Evolutionary conservation across 2,113 vertebrate species (phyloP).

Genomic region (Eidolon helvum): DNA sequence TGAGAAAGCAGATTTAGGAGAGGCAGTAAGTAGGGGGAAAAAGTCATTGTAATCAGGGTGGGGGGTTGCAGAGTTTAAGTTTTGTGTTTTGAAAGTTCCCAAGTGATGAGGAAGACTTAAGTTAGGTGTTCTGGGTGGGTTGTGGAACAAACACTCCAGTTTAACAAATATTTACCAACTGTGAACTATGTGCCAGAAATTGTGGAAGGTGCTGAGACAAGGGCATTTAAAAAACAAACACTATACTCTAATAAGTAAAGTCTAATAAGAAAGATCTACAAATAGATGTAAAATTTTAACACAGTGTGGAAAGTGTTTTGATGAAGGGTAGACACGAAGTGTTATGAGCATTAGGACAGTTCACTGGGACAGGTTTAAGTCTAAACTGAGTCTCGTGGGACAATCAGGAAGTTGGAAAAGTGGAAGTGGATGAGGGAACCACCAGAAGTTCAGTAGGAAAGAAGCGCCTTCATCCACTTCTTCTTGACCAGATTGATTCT

Average conservation of each 20-base stretch:
- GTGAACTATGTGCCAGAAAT: background rate
- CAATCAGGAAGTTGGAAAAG: background rate
- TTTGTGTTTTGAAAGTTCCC: background rate
- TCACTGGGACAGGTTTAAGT: background rate
- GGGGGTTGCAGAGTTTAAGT: background rate
- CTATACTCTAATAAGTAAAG: background rate
- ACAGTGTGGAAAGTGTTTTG: background rate
- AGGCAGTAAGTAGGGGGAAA: background rate
- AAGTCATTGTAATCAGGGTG: background rate
- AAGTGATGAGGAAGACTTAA: background rate
- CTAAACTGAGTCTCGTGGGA: background rate
- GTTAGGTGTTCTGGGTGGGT: background rate
- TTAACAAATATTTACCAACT: background rate
- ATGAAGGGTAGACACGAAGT: rapidly evolving
- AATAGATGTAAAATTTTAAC: background rate
- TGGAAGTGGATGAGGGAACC: too few relatives aligned
- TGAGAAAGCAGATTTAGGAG: background rate
- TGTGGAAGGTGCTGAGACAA: background rate
- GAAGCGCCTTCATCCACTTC: background rate
- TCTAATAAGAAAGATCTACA: background rate
- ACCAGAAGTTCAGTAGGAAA: background rate
- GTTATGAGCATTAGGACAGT: rapidly evolving
- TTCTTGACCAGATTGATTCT: background rate
- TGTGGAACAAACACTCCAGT: background rate
- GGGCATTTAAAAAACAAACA: background rate